These are phyloP conservation scores for Proteles cristata DNA, from an alignment of 2,113 vertebrate genomes.

Conservation along the genomic window DNA sequence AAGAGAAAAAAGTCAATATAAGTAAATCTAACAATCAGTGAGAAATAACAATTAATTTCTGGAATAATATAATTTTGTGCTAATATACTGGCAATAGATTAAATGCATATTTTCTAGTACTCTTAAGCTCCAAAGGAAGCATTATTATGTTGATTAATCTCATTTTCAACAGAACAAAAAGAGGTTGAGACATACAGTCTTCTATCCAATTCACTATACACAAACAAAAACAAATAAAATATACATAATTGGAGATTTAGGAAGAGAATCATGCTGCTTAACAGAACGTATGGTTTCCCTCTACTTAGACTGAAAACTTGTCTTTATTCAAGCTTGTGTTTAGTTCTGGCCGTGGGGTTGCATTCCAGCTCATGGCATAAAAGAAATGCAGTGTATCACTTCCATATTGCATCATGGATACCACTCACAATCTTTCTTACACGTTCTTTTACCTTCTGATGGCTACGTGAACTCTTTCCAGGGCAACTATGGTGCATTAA, in stretches of 20 bases:
- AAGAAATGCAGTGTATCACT: accelerated
- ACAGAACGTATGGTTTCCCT: neutral
- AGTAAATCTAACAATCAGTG: neutral
- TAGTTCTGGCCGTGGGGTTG: neutral
- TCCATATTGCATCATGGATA: neutral
- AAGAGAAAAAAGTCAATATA: neutral
- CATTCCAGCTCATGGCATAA: neutral
- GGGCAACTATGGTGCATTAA: neutral
- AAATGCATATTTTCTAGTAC: neutral
- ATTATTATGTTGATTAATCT: neutral
- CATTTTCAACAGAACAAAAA: neutral
- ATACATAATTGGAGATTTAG: neutral
- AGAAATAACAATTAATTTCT: neutral
- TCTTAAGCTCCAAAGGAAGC: neutral
- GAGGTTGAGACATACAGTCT: neutral
- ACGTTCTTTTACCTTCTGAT: neutral
- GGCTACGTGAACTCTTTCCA: neutral
- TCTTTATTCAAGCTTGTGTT: neutral
- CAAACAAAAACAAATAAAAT: neutral
- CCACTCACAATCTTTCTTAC: neutral
- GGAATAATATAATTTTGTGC: neutral
- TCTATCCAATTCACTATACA: neutral
- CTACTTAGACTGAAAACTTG: neutral
- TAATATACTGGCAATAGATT: neutral
- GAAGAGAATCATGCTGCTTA: neutral